A percentile compares a stretch with the other conserved stretches of the same genome.
These are phyloP conservation scores for Thaumatotibia leucotreta DNA, from an alignment of 1,140 invertebrate species.

Conservation along the genomic window DNA sequence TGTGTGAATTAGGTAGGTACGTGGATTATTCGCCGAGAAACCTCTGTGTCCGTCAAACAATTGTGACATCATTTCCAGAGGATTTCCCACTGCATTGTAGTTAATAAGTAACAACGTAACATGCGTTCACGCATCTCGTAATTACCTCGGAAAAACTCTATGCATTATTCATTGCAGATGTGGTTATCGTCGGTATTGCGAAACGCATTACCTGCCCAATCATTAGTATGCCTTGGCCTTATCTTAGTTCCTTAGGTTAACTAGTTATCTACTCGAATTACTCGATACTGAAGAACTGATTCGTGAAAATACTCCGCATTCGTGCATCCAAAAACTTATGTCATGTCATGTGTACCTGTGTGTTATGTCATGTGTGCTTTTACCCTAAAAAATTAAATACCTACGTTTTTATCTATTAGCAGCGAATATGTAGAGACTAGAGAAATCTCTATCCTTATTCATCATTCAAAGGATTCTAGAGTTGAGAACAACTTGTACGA, in stretches of 20 bases:
- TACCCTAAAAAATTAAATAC: too few relatives aligned
- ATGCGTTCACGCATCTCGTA: not conserved
- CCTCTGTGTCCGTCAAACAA: not conserved
- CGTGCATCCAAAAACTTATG: too few relatives aligned
- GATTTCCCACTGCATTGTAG: conserved; percentile 5
- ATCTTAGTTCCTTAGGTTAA: not conserved
- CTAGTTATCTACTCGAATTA: not conserved
- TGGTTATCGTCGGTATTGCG: not conserved
- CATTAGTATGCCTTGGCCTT: not conserved
- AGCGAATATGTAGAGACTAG: too few relatives aligned
- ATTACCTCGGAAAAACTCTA: not conserved
- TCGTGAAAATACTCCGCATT: too few relatives aligned
- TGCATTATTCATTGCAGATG: not conserved
- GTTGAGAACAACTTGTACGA: too few relatives aligned
- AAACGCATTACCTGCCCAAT: not conserved
- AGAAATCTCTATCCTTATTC: too few relatives aligned
- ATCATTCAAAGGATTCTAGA: too few relatives aligned
- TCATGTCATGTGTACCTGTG: too few relatives aligned
- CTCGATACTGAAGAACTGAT: too few relatives aligned
- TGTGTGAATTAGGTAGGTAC: not conserved
- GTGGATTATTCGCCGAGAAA: not conserved
- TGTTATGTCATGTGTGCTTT: too few relatives aligned
- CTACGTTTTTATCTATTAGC: too few relatives aligned
- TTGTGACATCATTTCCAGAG: conserved; percentile 11
- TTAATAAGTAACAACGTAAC: conserved; percentile 2